Evolutionary conservation across 30 jellyfish, hydroid and myxozoan genomes (phyloP).

Genomic region (Hydra vulgaris): DNA sequence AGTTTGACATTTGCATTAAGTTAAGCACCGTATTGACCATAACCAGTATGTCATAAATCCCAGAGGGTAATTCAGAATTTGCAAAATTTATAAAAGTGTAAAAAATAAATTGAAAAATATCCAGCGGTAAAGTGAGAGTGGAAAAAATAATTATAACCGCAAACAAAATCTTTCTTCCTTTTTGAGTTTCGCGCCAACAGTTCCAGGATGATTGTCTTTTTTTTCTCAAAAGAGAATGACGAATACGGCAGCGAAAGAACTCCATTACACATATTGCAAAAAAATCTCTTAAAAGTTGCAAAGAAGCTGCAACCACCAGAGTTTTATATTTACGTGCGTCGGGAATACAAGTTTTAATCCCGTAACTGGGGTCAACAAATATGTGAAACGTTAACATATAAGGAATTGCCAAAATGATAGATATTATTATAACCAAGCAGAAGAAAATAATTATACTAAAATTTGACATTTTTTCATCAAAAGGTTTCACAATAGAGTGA

Average conservation of each 20-base stretch:
- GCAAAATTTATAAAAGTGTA: conserved; percentile 13
- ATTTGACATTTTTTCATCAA: conserved; percentile 21
- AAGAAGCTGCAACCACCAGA: conserved; percentile 16
- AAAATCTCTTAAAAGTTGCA: conserved; percentile 34
- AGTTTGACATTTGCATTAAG: conserved; percentile 35
- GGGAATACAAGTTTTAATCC: conserved; percentile 44
- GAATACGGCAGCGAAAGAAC: conserved; percentile 5
- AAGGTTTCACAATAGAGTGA: conserved; percentile 37
- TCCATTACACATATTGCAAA: conserved; percentile 21
- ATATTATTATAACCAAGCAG: conserved; percentile 3
- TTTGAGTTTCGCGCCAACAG: neutral
- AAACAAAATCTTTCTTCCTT: conserved; percentile 29
- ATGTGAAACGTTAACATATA: conserved; percentile 25
- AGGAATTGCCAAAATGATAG: conserved; percentile 45
- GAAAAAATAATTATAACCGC: conserved; percentile 35
- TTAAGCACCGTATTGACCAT: conserved; percentile 39
- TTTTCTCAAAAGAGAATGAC: conserved; percentile 21
- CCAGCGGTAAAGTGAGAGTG: conserved; percentile 49
- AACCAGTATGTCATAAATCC: conserved; percentile 21
- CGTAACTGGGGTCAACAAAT: neutral
- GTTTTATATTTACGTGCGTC: conserved; percentile 10
- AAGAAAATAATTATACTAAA: conserved; percentile 13
- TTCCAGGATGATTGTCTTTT: conserved; percentile 12
- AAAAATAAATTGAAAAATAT: conserved; percentile 36
- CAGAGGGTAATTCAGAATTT: neutral